Base-by-base conservation (phyloP, 2,888 invertebrate species). In the Andrena fulva region DNA sequence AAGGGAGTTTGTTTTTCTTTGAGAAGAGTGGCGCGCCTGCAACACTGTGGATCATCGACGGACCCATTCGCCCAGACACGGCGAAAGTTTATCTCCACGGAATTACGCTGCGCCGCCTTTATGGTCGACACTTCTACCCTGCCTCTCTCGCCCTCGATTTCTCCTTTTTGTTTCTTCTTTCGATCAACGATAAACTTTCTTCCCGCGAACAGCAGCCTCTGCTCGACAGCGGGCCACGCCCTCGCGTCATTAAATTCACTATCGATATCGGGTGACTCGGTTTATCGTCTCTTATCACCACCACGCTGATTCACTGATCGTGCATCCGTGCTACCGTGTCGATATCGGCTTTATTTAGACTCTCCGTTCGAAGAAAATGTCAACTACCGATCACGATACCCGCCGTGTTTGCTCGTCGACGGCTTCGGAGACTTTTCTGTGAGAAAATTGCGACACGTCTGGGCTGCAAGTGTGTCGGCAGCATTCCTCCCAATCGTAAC, bases 281-380 rank as follows among this genome's bases (percentile, higher is more conserved):
- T 88, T 80, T 88, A 88, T 88, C 87, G 42, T 24, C 66, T 8
- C 73, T 86, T 87, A 87, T 87, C 87, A 62, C 35, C 35, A 52
- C 59, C 67, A 70, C 33, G 86, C 85, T 85, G 88, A 86, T 86
- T 88, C 87, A 86, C 70, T 77, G 77, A 76, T 77, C 86, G 77
- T 69, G 80, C 88, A 80, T 86, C 67, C 85, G 80, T 75, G 88
- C 87, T 87, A 87, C 87, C 86, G 87, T 88, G 62, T 10, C 70
- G 84, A 79, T 88, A 85, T 54, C 78, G 16, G 31, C 59, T 85
- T 85, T 85, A 80, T 85, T 82, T 80, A 72, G 63, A 79, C 72
- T 48, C 24, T 56, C 24, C 29, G 54, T 82, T 76, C 82, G n/a
- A 16, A 54, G 77, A 75, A 82, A 77, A 62, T 5, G 24, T 8